Base-by-base conservation (phyloP, 2,113 vertebrate species). In the Bufo gargarizans region DNA sequence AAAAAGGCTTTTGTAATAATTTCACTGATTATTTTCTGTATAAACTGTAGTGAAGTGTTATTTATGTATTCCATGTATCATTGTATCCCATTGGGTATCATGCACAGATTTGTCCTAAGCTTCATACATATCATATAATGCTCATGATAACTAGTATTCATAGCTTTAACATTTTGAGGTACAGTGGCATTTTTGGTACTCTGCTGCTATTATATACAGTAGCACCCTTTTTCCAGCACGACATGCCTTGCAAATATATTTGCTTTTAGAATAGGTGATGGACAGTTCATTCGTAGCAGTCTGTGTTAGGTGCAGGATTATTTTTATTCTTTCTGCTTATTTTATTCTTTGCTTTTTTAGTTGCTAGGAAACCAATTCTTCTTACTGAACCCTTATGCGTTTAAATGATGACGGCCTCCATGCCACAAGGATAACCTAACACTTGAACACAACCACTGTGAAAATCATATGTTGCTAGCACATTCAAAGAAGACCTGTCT, bases 311-410 rank as follows among this genome's bases (percentile, higher is more conserved):
- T 71, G 47, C 50, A 81, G 22, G 7, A 43, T 58, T 86, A 6
- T 45, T 87, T 81, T 50, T 86, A 65, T 86, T 78, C 43, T 65
- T 86, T 63, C n/a, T 55, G 20, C 47, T 67, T 74, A 56, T 74
- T 85, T 82, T 72, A 72, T 87, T 82, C 86, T 87, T 74, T 74
- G 50, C 77, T 61, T 72, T 82, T 82, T 59, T 56, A 82, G 86
- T 87, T 87, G 86, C 86, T 87, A 87, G 77, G 86, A 87, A 81
- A 87, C 86, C 12, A 19, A 45, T 71, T 87, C 67, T 72, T 87
- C 86, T 59, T 82, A 82, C 65, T 74, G 86, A 87, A 80, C 11
- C 63, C 19, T 71, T 81, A 72, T 59, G 77, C 65, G 16, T 67
- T 78, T 67, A 77, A 87, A 56, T 71, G 61, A 80, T 87, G 50